Conservation (phyloP, 2,888 invertebrate species). For the Torymus tubicola region DNA sequence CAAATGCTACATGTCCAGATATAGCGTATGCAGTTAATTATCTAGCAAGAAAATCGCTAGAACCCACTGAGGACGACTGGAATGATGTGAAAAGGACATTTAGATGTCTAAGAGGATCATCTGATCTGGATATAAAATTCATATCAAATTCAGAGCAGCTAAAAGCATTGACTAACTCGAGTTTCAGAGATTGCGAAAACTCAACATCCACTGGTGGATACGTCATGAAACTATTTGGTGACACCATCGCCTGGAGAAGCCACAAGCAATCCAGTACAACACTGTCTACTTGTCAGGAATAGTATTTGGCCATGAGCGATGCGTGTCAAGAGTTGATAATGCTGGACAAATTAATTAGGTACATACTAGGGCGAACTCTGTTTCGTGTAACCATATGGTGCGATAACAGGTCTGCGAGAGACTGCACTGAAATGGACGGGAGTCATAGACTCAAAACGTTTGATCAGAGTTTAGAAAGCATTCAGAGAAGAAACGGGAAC, state of each 20-base stretch:
- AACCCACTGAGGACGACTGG: slow-evolving; percentile 58
- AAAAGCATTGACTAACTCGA: too few relatives aligned
- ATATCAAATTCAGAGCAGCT: slow-evolving; percentile 37
- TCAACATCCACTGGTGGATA: slow-evolving; percentile 58
- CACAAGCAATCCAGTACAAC: slow-evolving; percentile 58
- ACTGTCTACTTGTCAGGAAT: slow-evolving; percentile 58
- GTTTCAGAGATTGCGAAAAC: slow-evolving; percentile 59
- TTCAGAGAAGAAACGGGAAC: too few relatives aligned
- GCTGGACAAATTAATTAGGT: slow-evolving; percentile 47
- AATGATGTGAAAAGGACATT: slow-evolving; percentile 54
- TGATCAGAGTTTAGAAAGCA: background rate
- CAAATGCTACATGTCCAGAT: too few relatives aligned
- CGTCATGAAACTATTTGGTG: slow-evolving; percentile 55
- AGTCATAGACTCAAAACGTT: slow-evolving; percentile 54
- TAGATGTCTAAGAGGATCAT: slow-evolving; percentile 54
- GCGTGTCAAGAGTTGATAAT: slow-evolving; percentile 58
- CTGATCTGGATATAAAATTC: slow-evolving; percentile 35
- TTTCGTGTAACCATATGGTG: slow-evolving; percentile 49
- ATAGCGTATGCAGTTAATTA: too few relatives aligned
- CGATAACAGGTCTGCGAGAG: slow-evolving; percentile 42
- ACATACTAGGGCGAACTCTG: slow-evolving; percentile 50
- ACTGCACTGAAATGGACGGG: slow-evolving; percentile 55
- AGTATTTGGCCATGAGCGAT: slow-evolving; percentile 41
- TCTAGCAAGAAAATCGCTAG: too few relatives aligned
- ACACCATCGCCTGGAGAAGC: slow-evolving; percentile 59